Percentiles rank a stretch among this genome's conserved stretches.
Evolutionary conservation across 2,888 invertebrate species (phyloP).

Genomic region (Eutolmus rufibarbis): DNA sequence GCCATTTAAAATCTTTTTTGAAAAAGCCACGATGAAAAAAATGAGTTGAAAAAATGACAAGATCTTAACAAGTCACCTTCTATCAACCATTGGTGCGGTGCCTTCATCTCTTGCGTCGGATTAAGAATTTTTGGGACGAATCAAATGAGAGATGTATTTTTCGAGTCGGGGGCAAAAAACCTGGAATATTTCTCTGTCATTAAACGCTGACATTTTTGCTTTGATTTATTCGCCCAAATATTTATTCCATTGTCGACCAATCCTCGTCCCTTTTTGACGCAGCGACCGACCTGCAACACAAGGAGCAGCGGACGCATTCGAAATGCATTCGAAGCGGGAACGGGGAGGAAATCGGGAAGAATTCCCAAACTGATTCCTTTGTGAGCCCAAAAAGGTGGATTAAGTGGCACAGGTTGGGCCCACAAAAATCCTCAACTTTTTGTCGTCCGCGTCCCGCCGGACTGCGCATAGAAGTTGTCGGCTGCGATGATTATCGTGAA

Average conservation of each 20-base stretch:
- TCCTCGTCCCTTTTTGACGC: neutral
- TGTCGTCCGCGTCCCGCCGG: neutral
- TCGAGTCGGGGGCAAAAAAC: neutral
- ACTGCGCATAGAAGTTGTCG: neutral
- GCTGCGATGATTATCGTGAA: conserved; percentile 25
- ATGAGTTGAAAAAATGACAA: neutral
- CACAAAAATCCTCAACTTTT: neutral
- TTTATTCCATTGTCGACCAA: conserved; percentile 25
- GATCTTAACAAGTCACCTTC: neutral
- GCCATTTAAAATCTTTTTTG: neutral
- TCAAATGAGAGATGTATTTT: neutral
- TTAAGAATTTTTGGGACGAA: neutral
- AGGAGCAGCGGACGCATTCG: neutral
- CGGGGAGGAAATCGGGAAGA: neutral
- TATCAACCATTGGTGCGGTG: neutral
- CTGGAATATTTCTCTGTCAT: conserved; percentile 9
- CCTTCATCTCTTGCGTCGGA: neutral
- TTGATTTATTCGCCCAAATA: conserved; percentile 32
- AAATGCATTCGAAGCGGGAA: neutral
- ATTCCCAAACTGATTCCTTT: conserved; percentile 4
- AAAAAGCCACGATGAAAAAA: neutral
- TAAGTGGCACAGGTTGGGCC: conserved; percentile 7
- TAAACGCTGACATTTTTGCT: conserved; percentile 5
- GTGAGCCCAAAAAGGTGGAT: neutral
- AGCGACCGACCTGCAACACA: neutral